Evolutionary conservation across 2,888 invertebrate genomes (phyloP).

Genomic region (Chelonus formosanus): DNA sequence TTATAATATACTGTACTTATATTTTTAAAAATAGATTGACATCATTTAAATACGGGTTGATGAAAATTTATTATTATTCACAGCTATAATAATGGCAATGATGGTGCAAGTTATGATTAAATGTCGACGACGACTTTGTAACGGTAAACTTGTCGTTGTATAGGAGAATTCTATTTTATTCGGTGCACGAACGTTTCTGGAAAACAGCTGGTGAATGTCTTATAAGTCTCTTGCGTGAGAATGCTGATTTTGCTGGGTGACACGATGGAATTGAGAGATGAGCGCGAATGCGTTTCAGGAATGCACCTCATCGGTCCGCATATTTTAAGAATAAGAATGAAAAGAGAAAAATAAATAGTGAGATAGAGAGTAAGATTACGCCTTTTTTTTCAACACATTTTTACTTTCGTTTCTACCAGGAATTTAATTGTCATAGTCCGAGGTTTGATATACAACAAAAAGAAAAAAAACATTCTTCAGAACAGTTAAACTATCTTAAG

Average conservation of each 20-base stretch:
- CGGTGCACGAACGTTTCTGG: conserved; percentile 46
- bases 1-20: too few relatives aligned
- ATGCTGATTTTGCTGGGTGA: conserved; percentile 22
- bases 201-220: conserved; percentile 49
- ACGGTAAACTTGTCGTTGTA: conserved; percentile 24
- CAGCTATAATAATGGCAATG: not conserved
- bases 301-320: conserved; percentile 17
- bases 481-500: too few relatives aligned
- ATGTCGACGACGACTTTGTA: not conserved
- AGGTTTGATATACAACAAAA: conserved; percentile 13
- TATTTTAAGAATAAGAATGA: conserved; percentile 11
- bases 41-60: not conserved
- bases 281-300: conserved; percentile 13
- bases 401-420: conserved; percentile 22
- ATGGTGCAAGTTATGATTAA: not conserved
- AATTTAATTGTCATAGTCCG: conserved; percentile 25
- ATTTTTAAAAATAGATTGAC: too few relatives aligned
- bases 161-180: conserved; percentile 42
- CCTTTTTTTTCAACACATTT: conserved; percentile 20
- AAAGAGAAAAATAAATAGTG: not conserved
- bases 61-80: not conserved
- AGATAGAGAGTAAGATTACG: conserved; percentile 21
- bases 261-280: conserved; percentile 16
- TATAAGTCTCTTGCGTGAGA: conserved; percentile 42
- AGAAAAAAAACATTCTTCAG: not conserved